Conservation (phyloP, 2,113 vertebrate genomes). For the Neogale vison region DNA sequence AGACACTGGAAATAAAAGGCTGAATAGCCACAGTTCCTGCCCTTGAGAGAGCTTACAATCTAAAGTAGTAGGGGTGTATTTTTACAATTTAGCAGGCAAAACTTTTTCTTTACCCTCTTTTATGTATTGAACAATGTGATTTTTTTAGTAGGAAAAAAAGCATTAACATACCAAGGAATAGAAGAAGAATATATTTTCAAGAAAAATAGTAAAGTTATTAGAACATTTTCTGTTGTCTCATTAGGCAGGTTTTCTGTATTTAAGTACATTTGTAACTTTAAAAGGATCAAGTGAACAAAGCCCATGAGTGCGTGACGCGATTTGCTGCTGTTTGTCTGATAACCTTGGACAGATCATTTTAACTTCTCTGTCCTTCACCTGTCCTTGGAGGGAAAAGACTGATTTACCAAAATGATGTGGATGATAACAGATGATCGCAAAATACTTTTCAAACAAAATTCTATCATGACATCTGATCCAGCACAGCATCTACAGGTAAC, state of each 20-base stretch:
- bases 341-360: not conserved
- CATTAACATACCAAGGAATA: not conserved
- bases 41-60: not conserved
- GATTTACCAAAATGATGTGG: not conserved
- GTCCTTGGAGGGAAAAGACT: not conserved
- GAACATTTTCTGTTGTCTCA: not conserved
- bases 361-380: not conserved
- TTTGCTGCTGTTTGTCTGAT: not conserved
- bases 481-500: constrained; percentile 1
- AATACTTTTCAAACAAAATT: constrained; percentile 43
- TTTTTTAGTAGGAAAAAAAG: not conserved
- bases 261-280: not conserved
- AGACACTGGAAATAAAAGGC: not conserved
- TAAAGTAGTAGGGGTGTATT: not conserved
- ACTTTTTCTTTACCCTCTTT: not conserved
- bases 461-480: not conserved
- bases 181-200: not conserved
- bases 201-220: constrained; percentile 28
- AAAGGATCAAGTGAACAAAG: constrained; percentile 3
- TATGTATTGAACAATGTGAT: constrained; percentile 13
- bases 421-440: constrained; percentile 22
- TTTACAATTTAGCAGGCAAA: not conserved
- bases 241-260: not conserved
- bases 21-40: not conserved
- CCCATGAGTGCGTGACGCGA: not conserved